Base-by-base conservation (phyloP, 2,113 vertebrate species). In the Dasyurus viverrinus region DNA sequence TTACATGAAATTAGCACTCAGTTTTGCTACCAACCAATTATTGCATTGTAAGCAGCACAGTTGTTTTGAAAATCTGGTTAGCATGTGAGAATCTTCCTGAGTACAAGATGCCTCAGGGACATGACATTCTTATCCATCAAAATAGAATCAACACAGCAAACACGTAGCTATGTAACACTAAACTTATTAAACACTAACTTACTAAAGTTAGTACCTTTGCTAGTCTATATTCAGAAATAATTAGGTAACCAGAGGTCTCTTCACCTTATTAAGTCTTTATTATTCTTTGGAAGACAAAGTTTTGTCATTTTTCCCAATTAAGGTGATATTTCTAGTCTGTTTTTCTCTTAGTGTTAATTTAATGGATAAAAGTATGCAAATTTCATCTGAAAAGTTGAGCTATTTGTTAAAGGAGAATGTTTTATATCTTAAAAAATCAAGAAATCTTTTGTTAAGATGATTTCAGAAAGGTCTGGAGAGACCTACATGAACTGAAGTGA, bases 121-220 rank as follows among this genome's bases (percentile, higher is more conserved):
- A 60, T 47, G 94, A 93, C 36, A 57, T 91, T 92, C 76, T 93
- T 94, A 91, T 94, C 47, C 60, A 23, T 8, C 0, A 90, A 96
- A 96, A 98, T 84, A 95, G 50, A 2, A 93, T 93, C 46, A 96
- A 76, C 91, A 93, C 92, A 93, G n/a, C 68, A 94, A 93, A 96
- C 93, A 47, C 3, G 7, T 84, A 84, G 68, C 36, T 84, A 2
- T 92, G 89, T 90, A 47, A 53, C 89, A 89, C 6, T 52, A 52
- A 52, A 52, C 50, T 10, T 10, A 52, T 11, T 52, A 52, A 52
- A 54, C 54, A 53, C 93, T 96, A 50, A 36, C 68, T 91, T 48
- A 23, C 54, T 93, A 53, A 14, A 93, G 36, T 68, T 94, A 90
- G 76, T 52, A 54, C 16, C 36, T 95, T 76, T 84, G n/a, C 57